phyloP scores from a whole-genome alignment of 2,797 vertebrate genomes.

The Syndactyla subalaris region DNA sequence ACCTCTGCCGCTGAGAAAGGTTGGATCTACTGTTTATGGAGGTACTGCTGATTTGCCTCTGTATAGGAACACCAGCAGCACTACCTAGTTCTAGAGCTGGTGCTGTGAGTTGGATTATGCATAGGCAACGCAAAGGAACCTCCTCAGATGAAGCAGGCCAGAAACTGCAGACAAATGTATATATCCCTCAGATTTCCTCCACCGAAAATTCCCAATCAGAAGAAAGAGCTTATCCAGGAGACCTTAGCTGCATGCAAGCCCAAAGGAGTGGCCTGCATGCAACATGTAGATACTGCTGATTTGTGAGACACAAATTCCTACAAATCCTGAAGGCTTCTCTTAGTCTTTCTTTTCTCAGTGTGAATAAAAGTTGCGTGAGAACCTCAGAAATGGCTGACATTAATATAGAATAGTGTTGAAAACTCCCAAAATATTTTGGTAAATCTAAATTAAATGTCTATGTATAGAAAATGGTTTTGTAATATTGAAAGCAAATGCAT shows the following conservation, averaged over 20 bases:
- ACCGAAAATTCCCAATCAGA: not conserved
- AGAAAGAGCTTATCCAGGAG: not conserved
- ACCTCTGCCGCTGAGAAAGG: not conserved
- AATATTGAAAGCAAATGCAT: not conserved
- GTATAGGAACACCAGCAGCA: not conserved
- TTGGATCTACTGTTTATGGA: not conserved
- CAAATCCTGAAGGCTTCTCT: not conserved
- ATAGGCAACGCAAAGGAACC: not conserved
- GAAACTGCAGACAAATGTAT: not conserved
- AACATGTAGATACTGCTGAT: not conserved
- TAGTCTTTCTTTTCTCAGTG: not conserved
- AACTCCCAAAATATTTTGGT: not conserved
- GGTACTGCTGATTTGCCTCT: not conserved
- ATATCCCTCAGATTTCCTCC: not conserved
- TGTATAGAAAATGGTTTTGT: not conserved
- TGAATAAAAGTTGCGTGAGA: not conserved
- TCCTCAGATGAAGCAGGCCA: not conserved
- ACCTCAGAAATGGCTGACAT: not conserved
- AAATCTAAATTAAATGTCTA: not conserved
- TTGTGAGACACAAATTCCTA: not conserved
- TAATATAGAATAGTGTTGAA: not conserved
- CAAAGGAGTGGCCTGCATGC: not conserved
- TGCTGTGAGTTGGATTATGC: not conserved
- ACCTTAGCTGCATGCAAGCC: not conserved
- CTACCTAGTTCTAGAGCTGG: not conserved